Base-by-base conservation (phyloP, 2,113 vertebrate genomes). In the Glareola pratincola region DNA sequence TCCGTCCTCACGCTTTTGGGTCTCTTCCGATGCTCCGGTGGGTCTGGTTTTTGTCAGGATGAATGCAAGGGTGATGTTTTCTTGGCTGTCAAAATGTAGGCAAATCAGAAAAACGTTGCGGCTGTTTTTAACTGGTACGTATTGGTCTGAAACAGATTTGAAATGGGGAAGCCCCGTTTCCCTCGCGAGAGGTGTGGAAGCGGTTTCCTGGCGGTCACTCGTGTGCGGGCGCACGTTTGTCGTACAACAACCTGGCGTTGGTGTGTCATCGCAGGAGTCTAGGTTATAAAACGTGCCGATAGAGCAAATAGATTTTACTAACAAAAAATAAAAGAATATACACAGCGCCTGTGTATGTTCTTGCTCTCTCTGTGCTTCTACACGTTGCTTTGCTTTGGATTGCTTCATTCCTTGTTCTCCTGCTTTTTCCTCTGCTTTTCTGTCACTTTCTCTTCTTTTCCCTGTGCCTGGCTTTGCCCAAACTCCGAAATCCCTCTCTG, bases 21-120 rank as follows among this genome's bases (percentile, higher is more conserved):
- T 60, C 56, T 79, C 78, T 56, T 30, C 39, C 0, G 2, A 18
- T 63, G 76, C 41, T 2, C 66, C 32, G 5, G 50, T 74, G 66
- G 71, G 73, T 96, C 54, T 97, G 88, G 83, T 72, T 81, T 81
- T 50, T 85, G 95, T 77, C 90, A 56, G 77, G 71, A 48, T 48
- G 64, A 75, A 24, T 19, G 88, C 59, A 48, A 85, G 84, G 69
- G n/a, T 32, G 92, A 79, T 54, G 71, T 30, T 36, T 81, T 41
- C 71, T 95, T 82, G 77, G 71, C 76, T 63, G 62, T 39, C 43
- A 81, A 75, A 85, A 53, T 53, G 41, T 88, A 97, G 96, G 60
- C 60, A 79, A 83, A 26, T 90, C 37, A 69, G 79, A 43, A 66
- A 89, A 66, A 1, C 2, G 4, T 37, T 71, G 80, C 20, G 24